A percentile compares a stretch with the other conserved stretches of the same genome.
phyloP scores from a whole-genome alignment of 2,797 vertebrate genomes.

The Salmo trutta region DNA sequence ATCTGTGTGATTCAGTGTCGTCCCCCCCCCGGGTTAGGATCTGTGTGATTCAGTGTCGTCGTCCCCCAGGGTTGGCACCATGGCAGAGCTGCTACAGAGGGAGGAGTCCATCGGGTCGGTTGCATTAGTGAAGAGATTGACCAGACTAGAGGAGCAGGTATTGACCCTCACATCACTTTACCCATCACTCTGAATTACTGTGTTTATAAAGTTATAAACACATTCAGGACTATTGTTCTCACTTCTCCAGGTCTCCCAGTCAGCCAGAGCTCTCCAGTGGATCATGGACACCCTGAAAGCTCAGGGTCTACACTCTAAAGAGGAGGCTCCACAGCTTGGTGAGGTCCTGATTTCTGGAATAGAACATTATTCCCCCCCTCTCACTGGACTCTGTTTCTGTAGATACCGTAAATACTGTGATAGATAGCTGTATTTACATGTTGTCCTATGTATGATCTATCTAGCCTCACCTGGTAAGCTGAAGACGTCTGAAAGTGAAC shows the following conservation, averaged over 20 bases:
- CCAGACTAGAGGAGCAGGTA: slow-evolving; percentile 89
- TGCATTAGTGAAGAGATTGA: slow-evolving; percentile 74
- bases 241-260: slow-evolving; percentile 77
- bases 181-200: not conserved
- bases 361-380: not conserved
- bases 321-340: slow-evolving; percentile 72
- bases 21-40: too few species aligned
- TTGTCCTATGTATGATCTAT: not conserved
- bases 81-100: slow-evolving; percentile 79
- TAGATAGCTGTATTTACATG: not conserved
- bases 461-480: slow-evolving; percentile 22
- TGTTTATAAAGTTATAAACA: not conserved
- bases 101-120: slow-evolving; percentile 71
- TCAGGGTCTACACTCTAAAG: slow-evolving; percentile 67
- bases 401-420: not conserved
- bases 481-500: slow-evolving; percentile 27
- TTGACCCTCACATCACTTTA: slow-evolving; percentile 14
- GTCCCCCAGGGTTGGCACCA: slow-evolving; percentile 75
- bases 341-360: slow-evolving; percentile 38
- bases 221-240: not conserved
- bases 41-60: too few species aligned
- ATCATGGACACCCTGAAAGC: slow-evolving; percentile 81
- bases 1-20: too few species aligned
- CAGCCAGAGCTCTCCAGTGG: slow-evolving; percentile 81
- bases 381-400: not conserved